phyloP scores from a whole-genome alignment of 2,113 vertebrate species.

The Pollimyrus isidori region DNA sequence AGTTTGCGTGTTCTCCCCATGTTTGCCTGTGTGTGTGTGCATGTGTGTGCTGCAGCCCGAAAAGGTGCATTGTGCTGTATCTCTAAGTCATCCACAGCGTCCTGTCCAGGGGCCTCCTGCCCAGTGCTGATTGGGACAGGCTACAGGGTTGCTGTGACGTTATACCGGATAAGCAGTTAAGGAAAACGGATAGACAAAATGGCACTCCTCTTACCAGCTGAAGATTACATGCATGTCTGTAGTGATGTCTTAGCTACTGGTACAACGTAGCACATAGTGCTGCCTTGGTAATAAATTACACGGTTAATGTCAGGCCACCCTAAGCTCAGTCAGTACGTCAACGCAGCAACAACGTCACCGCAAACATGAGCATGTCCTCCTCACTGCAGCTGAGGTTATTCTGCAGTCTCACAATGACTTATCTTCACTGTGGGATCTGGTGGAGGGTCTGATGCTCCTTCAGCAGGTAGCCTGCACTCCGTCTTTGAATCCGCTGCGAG shows the following conservation, averaged over 20 bases:
- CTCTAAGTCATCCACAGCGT: neutral
- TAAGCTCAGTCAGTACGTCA: neutral
- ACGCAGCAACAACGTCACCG: neutral
- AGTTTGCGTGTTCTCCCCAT: neutral
- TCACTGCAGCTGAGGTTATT: neutral
- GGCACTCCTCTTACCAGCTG: neutral
- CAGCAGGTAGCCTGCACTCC: neutral
- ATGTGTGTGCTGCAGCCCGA: neutral
- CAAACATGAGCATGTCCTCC: neutral
- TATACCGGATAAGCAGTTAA: neutral
- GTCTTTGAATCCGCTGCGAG: neutral
- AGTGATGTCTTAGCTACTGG: neutral
- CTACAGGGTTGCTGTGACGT: neutral
- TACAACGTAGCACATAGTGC: neutral
- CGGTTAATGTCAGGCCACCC: neutral
- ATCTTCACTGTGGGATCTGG: neutral
- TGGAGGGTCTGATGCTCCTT: neutral
- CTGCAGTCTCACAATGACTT: neutral
- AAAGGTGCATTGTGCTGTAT: neutral
- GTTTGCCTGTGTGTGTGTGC: neutral
- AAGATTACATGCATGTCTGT: neutral
- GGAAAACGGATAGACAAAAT: neutral
- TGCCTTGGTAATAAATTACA: neutral
- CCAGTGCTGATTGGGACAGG: neutral
- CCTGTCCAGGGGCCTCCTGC: neutral